These are phyloP conservation scores for Pocillopora damicornis DNA, from an alignment of 64 coral and sea anemone genomes.

Conservation along the genomic window DNA sequence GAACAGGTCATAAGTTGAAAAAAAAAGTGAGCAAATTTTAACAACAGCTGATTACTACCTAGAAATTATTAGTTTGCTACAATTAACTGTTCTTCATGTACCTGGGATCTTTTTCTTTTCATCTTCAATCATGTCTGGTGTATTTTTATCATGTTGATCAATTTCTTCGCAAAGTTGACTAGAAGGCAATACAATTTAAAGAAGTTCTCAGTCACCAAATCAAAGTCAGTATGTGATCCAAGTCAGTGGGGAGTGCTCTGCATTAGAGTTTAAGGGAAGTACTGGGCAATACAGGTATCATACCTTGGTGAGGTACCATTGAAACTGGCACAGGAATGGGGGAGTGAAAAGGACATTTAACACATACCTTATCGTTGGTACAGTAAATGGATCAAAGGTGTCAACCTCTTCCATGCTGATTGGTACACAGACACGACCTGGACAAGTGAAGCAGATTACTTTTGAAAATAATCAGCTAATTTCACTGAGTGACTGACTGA, in stretches of 20 bases:
- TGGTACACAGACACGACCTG: conserved; percentile 95
- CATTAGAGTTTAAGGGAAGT: no score
- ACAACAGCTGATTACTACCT: neutral
- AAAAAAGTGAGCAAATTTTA: conserved; percentile 1
- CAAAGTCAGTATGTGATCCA: no score
- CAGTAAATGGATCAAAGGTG: conserved; percentile 88
- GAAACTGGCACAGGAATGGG: neutral
- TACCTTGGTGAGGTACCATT: neutral
- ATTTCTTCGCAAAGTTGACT: conserved; percentile 93
- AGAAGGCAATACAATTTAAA: neutral
- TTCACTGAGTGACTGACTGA: no score
- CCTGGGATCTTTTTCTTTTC: conserved; percentile 66
- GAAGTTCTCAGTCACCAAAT: neutral
- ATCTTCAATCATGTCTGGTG: conserved; percentile 48
- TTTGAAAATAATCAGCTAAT: no score
- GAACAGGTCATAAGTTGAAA: neutral
- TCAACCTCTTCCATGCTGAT: conserved; percentile 85
- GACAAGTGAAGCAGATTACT: neutral
- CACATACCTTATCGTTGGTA: conserved; percentile 88
- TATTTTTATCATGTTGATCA: conserved; percentile 80
- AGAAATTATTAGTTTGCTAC: neutral
- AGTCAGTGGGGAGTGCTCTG: no score
- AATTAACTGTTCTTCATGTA: conserved; percentile 2
- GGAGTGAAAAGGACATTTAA: neutral
- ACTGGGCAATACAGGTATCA: no score